Evolutionary conservation across 2,797 vertebrate species (phyloP), one percentile per base, ranked within the genome.

Genomic region (Nyctibius grandis): DNA sequence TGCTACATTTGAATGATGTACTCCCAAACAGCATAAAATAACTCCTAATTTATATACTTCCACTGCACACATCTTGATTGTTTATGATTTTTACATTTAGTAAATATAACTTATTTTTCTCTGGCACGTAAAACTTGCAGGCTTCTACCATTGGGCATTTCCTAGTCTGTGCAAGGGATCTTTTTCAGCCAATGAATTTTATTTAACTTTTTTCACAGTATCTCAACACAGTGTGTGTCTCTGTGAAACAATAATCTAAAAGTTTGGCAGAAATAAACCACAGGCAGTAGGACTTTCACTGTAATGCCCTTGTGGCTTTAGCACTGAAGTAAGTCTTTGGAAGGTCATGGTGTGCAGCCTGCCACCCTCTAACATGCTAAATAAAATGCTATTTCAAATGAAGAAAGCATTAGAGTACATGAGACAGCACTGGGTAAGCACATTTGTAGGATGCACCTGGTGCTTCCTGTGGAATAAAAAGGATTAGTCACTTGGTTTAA

Each of bases 401-500:
- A 93, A 89, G 78, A 89, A 94, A 91, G 68, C 73, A 73, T 91
- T 72, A 54, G 48, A 25, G 23, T 82, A 64, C 36, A 61, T 67
- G 64, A 89, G 61, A 65, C 57, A 74, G 40, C 70, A 73, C 22
- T 25, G 81, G 72, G 59, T 89, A 78, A 88, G 78, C 64, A 88
- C 70, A 90, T 91, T 90, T 93, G 84, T 92, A 93, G 91, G 93
- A 93, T 87, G 74, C 93, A 96, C 95, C 94, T 96, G 87, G 89
- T 96, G 79, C 79, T 93, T 94, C 92, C 95, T 96, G 78, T 74
- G 88, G 90, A 94, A 93, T 89, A 90, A 93, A 96, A 96, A 65
- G 88, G 96, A 97, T 97, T 97, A 97, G 91, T 84, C 94, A 70
- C 78, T 92, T 88, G 78, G 89, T 91, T 96, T 91, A 96, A 94